phyloP scores from a whole-genome alignment of 2,888 invertebrate genomes.

The Vesta saturnalis region DNA sequence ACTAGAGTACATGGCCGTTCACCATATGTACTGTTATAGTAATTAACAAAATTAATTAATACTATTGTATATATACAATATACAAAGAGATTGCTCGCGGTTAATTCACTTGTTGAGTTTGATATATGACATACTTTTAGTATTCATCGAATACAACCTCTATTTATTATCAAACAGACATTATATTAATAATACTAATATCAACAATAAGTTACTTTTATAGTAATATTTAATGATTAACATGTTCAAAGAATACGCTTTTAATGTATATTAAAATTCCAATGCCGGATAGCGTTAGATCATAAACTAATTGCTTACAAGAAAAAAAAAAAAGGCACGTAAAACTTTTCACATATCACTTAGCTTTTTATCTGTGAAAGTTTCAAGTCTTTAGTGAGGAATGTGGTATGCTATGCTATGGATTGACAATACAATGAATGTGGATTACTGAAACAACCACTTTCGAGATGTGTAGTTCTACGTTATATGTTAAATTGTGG shows the following conservation, averaged over 20 bases:
- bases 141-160: conserved; percentile 19
- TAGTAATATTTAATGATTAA: conserved; percentile 7
- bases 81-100: conserved; percentile 36
- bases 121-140: conserved; percentile 35
- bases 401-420: conserved; percentile 41
- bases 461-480: conserved; percentile 29
- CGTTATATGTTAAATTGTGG: neutral
- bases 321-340: conserved; percentile 36
- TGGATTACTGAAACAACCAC: conserved; percentile 34
- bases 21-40: conserved; percentile 43
- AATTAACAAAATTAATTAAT: conserved; percentile 47
- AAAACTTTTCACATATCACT: conserved; percentile 43
- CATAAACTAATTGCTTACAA: conserved; percentile 22
- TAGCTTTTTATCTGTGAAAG: conserved; percentile 41
- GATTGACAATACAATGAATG: conserved; percentile 43
- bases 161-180: conserved; percentile 10
- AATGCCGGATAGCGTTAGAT: conserved; percentile 11
- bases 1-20: conserved; percentile 24
- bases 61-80: conserved; percentile 43
- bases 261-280: conserved; percentile 1
- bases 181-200: conserved; percentile 3
- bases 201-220: conserved; percentile 6
- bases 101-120: conserved; percentile 37
- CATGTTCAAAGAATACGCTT: conserved; percentile 1
- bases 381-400: conserved; percentile 42